These are phyloP conservation scores for Drosophila atripex DNA, from an alignment of 2,888 invertebrate species.

Conservation along the genomic window DNA sequence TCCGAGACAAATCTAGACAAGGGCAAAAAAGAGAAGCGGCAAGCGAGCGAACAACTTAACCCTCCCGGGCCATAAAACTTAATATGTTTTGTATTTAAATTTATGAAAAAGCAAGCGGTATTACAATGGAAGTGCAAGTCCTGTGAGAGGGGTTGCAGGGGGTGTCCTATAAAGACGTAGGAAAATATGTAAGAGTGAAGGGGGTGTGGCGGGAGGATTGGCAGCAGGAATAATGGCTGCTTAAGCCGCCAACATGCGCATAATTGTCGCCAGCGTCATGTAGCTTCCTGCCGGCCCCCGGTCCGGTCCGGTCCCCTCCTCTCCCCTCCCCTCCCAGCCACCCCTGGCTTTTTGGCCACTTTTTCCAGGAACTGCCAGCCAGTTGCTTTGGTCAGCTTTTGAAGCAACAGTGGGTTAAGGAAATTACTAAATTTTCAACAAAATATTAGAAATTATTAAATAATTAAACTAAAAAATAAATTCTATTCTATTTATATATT, in stretches of 20 bases:
- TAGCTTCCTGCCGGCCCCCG: conserved; percentile 31
- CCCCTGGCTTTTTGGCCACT: neutral
- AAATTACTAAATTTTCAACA: neutral
- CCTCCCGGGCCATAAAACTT: conserved; percentile 72
- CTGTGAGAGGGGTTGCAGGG: conserved; percentile 6
- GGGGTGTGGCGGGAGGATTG: neutral
- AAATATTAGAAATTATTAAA: neutral
- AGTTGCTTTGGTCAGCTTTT: conserved; percentile 21
- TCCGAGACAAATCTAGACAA: conserved; percentile 13
- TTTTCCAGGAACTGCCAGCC: neutral
- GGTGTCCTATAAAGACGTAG: neutral
- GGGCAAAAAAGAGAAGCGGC: neutral
- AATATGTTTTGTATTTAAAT: conserved; percentile 77
- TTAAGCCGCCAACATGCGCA: conserved; percentile 77
- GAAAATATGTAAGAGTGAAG: neutral
- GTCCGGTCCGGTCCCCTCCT: neutral
- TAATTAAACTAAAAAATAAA: neutral
- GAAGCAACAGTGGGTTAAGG: conserved; percentile 19
- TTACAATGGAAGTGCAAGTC: conserved; percentile 40
- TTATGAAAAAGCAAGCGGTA: conserved; percentile 64
- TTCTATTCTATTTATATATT: no score
- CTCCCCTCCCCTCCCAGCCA: neutral
- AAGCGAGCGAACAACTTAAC: conserved; percentile 47
- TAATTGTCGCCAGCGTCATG: conserved; percentile 65
- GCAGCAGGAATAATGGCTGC: conserved; percentile 71